Evolutionary conservation across 2,888 invertebrate genomes (phyloP).

Genomic region (Epistrophe grossulariae): DNA sequence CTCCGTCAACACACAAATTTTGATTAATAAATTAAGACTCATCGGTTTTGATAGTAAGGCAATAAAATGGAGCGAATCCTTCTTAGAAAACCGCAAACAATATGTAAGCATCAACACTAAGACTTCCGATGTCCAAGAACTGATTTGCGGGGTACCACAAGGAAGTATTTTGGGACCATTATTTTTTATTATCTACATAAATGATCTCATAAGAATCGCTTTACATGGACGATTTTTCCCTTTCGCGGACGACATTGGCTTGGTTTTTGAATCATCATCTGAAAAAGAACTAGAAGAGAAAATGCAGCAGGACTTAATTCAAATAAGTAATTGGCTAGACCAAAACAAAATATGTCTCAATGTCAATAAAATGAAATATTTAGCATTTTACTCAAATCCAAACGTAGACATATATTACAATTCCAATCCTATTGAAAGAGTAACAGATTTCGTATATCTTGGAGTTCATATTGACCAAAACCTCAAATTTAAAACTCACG

Average conservation of each 20-base stretch:
- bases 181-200: too few relatives aligned
- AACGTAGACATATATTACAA: not conserved
- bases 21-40: not conserved
- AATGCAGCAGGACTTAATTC: too few relatives aligned
- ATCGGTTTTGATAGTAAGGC: not conserved
- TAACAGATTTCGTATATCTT: too few relatives aligned
- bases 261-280: not conserved
- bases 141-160: not conserved
- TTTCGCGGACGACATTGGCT: not conserved
- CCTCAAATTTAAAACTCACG: too few relatives aligned
- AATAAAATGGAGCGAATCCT: not conserved
- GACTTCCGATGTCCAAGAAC: not conserved
- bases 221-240: conserved; percentile 7
- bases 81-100: not conserved
- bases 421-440: not conserved
- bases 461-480: too few relatives aligned
- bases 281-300: too few relatives aligned
- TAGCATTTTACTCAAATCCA: not conserved
- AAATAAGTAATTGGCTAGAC: too few relatives aligned
- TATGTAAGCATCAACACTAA: not conserved
- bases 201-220: not conserved
- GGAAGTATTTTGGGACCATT: too few relatives aligned
- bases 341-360: too few relatives aligned
- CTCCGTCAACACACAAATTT: not conserved
- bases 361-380: not conserved